These are phyloP conservation scores for Lepidostoma basale DNA, from an alignment of 1,140 invertebrate species.

Conservation along the genomic window DNA sequence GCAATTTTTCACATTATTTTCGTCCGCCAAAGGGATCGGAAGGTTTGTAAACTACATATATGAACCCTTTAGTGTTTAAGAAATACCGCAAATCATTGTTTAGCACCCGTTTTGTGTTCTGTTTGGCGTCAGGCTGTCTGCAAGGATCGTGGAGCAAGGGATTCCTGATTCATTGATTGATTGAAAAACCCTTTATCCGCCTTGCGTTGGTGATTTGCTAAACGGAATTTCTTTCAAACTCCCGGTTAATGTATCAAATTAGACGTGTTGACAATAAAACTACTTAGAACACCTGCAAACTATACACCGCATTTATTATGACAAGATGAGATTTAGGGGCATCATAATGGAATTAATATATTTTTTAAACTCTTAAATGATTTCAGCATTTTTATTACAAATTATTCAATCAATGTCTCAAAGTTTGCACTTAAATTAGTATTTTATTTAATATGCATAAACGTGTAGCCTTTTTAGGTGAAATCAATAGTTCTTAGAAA, in stretches of 20 bases:
- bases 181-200: not conserved
- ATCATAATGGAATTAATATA: too few relatives aligned
- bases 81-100: too few relatives aligned
- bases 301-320: not conserved
- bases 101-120: too few relatives aligned
- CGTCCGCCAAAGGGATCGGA: constrained; percentile 1
- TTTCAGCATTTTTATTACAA: too few relatives aligned
- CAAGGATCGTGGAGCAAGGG: not conserved
- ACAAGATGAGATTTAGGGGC: not conserved
- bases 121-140: constrained; percentile 13
- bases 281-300: constrained; percentile 35
- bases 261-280: constrained; percentile 30
- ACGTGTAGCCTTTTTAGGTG: too few relatives aligned
- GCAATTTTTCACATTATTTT: not conserved
- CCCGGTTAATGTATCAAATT: too few relatives aligned
- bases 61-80: constrained; percentile 8
- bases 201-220: not conserved
- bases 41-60: too few relatives aligned
- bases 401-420: too few relatives aligned
- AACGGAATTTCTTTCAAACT: constrained; percentile 3
- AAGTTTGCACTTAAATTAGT: too few relatives aligned
- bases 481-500: too few relatives aligned
- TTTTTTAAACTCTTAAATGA: too few relatives aligned
- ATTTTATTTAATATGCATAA: too few relatives aligned
- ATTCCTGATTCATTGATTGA: not conserved